These are phyloP conservation scores for Nothocercus nigrocapillus DNA, from an alignment of 2,113 vertebrate genomes.

Conservation along the genomic window DNA sequence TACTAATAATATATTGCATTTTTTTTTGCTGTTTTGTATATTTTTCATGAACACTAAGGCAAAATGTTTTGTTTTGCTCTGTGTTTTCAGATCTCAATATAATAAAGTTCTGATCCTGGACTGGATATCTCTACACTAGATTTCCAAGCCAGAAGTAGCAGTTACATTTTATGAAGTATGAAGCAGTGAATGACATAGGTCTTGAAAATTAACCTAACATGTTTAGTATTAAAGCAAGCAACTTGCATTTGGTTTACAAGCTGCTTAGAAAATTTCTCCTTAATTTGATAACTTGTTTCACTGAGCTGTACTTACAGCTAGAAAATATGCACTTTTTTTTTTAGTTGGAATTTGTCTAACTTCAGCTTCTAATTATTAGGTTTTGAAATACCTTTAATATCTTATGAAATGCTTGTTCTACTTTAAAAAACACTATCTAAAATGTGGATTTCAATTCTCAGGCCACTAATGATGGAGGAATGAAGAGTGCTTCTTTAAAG, in stretches of 20 bases:
- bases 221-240: neutral
- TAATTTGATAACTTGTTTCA: neutral
- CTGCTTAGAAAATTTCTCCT: neutral
- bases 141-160: neutral
- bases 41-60: neutral
- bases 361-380: slow-evolving; percentile 18
- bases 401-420: slow-evolving; percentile 49
- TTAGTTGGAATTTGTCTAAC: neutral
- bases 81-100: neutral
- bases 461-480: slow-evolving; percentile 73
- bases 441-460: slow-evolving; percentile 72
- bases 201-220: neutral
- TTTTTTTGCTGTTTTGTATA: neutral
- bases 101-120: neutral
- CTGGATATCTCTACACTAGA: neutral
- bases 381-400: slow-evolving; percentile 41
- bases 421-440: slow-evolving; percentile 48
- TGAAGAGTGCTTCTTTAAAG: slow-evolving; percentile 87
- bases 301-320: neutral
- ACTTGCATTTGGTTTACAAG: neutral
- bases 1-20: neutral
- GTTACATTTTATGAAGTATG: neutral
- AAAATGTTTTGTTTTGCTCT: neutral
- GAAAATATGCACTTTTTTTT: neutral
- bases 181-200: neutral